phyloP scores from a whole-genome alignment of 2,797 vertebrate genomes.

The Eptatretus atami region DNA sequence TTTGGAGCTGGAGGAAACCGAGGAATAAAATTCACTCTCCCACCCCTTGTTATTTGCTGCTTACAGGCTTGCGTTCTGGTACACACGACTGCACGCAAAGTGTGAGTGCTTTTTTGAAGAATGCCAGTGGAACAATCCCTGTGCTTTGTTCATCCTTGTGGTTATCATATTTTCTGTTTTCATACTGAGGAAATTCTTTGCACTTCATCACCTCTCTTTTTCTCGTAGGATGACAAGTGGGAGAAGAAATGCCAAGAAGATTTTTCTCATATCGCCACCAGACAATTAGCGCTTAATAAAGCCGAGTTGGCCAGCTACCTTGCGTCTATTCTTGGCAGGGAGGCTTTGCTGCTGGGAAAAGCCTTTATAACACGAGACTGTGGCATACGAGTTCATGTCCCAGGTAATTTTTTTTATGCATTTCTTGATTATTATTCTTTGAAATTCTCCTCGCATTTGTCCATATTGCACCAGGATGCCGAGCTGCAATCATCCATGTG shows the following conservation, averaged over 20 bases:
- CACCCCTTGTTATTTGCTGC: slow-evolving; percentile 79
- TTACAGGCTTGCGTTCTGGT: slow-evolving; percentile 79
- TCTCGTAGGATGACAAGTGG: slow-evolving; percentile 72
- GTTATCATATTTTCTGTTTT: too few relatives aligned
- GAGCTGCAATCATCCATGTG: too few relatives aligned
- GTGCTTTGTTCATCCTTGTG: too few relatives aligned
- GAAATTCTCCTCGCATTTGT: too few relatives aligned
- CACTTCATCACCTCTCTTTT: not conserved
- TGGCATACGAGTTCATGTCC: slow-evolving; percentile 96
- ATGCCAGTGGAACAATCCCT: too few relatives aligned
- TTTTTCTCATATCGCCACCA: slow-evolving; percentile 86
- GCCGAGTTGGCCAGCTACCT: slow-evolving; percentile 63
- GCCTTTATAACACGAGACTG: slow-evolving; percentile 93
- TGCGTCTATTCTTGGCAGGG: slow-evolving; percentile 79
- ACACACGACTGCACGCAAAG: slow-evolving; percentile 59
- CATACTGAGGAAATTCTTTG: too few relatives aligned
- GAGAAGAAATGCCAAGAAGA: slow-evolving; percentile 99
- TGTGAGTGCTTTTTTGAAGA: slow-evolving; percentile 1
- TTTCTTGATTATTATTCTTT: too few relatives aligned
- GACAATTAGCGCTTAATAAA: slow-evolving; percentile 92
- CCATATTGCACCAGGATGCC: too few relatives aligned
- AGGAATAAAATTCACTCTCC: slow-evolving; percentile 65
- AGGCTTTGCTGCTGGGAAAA: slow-evolving; percentile 69
- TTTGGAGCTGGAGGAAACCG: slow-evolving; percentile 92
- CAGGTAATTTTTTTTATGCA: slow-evolving; percentile 24